phyloP scores from a whole-genome alignment of 2,888 invertebrate species.

The Apodemia duryi region DNA sequence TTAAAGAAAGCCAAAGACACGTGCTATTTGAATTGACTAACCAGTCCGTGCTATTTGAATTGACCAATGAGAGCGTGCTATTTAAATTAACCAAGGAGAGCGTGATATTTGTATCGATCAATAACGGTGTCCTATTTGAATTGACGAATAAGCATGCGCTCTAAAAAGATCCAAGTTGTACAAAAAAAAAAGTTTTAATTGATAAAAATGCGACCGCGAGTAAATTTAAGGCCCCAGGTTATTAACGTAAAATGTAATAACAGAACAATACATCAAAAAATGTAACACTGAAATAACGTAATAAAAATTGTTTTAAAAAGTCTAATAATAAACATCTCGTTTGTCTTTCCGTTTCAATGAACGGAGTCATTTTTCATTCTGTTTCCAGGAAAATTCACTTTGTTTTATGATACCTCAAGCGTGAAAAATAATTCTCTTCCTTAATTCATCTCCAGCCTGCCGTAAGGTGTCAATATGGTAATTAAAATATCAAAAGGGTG shows the following conservation, averaged over 20 bases:
- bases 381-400: not conserved
- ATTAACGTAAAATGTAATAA: not conserved
- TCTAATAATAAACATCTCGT: slow-evolving; percentile 11
- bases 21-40: too few relatives aligned
- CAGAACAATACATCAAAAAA: not conserved
- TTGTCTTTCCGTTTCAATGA: slow-evolving; percentile 14
- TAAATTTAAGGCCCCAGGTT: not conserved
- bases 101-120: too few relatives aligned
- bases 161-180: too few relatives aligned
- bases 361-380: slow-evolving; percentile 11
- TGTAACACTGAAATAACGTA: not conserved
- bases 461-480: slow-evolving; percentile 9
- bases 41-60: too few relatives aligned
- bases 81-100: too few relatives aligned
- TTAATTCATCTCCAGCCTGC: slow-evolving; percentile 4
- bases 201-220: too few relatives aligned
- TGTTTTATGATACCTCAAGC: slow-evolving; percentile 4
- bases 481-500: slow-evolving; percentile 4
- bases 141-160: too few relatives aligned
- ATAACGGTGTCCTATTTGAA: too few relatives aligned
- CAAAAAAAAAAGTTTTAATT: too few relatives aligned
- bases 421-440: slow-evolving; percentile 9
- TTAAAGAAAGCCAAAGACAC: too few relatives aligned
- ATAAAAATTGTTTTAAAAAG: slow-evolving; percentile 1
- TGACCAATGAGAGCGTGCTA: too few relatives aligned